Conservation (phyloP, 2,113 vertebrate species). For the Ceratotherium simum region DNA sequence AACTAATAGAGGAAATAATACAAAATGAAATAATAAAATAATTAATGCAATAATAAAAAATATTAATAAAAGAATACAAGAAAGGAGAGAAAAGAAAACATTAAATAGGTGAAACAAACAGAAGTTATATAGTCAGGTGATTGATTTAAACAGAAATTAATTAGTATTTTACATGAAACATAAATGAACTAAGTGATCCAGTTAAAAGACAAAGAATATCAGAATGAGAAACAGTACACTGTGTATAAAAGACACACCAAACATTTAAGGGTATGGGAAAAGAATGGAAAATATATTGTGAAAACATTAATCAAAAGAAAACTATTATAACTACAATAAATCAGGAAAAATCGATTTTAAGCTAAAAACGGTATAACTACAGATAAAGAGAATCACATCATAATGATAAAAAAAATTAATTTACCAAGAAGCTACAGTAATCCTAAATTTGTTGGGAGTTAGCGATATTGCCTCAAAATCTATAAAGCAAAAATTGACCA, state of each 20-base stretch:
- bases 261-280: neutral
- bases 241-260: neutral
- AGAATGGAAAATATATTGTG: neutral
- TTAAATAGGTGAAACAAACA: neutral
- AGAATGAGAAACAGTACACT: neutral
- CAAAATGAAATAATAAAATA: slow-evolving; percentile 1
- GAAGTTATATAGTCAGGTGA: neutral
- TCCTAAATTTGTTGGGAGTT: neutral
- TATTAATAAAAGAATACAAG: neutral
- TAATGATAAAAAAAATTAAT: neutral
- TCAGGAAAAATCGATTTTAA: neutral
- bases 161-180: neutral
- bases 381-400: neutral
- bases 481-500: neutral
- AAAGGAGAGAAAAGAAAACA: neutral
- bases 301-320: neutral
- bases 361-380: neutral
- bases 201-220: neutral
- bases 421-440: neutral
- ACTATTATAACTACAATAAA: neutral
- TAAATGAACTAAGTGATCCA: neutral
- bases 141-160: neutral
- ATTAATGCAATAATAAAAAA: neutral
- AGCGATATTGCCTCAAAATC: neutral
- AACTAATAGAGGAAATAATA: neutral